Base-by-base conservation (phyloP, 1,140 invertebrate species). In the Propsilocerus akamusi region DNA sequence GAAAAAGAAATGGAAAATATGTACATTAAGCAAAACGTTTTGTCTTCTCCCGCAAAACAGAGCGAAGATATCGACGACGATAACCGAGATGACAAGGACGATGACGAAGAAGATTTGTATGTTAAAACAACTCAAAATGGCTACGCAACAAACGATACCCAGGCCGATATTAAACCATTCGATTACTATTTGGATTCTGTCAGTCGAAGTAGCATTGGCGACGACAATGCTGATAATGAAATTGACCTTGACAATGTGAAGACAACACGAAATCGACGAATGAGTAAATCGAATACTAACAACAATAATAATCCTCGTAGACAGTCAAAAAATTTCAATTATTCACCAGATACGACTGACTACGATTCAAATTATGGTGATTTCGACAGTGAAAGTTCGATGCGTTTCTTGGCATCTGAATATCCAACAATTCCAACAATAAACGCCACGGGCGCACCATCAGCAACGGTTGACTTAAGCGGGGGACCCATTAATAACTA, bases 321-420 rank as follows among this genome's bases (percentile, higher is more conserved):
- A 3, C 59, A 63, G 49, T 63, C 63, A n/a, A 56, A 59, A 0
- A 62, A 65, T 66, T 93, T 94, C 60, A 91, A 88, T 1, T 71
- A 94, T 5, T 95, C 89, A 23, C 89, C 91, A 2, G 91, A 95
- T 69, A 90, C 87, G 46, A 96, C 90, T n/a, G 91, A 95, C 58
- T 93, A 88, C 65, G 90, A 92, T 63, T 90, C 85, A 56, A 86
- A 87, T 59, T 81, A 78, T 58, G 78, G 79, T 11, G 87, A 91
- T 60, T 70, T 90, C 47, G 86, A 90, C 57, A 89, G 85, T 59
- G 78, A 63, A 26, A 63, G 61, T 17, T 63, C 62, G 49, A 41
- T 41, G 34, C 34, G 34, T 8, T 41, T 17, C 22, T 20, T 41
- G 3, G 17, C 34, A 41, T 41, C 34, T 17, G 34, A 41, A 3